These are phyloP conservation scores for Lissonota sp. DNA, from an alignment of 2,888 invertebrate species.

Conservation along the genomic window DNA sequence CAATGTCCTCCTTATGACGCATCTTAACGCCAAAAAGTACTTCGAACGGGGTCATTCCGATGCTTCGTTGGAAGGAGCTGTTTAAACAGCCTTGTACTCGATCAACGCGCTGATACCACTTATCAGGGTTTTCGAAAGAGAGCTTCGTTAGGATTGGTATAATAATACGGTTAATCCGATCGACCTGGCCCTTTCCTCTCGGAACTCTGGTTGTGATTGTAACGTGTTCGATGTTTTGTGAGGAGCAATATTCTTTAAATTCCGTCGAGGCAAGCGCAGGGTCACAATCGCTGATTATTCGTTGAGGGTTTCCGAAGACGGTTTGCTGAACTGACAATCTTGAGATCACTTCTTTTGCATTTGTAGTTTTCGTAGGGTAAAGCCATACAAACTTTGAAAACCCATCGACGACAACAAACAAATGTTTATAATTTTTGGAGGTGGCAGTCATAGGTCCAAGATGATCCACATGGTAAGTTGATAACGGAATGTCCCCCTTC, in stretches of 20 bases:
- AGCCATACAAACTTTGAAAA: conserved; percentile 52
- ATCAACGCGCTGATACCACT: conserved; percentile 29
- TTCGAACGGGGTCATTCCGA: conserved; percentile 19
- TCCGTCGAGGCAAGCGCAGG: conserved; percentile 63
- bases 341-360: conserved; percentile 62
- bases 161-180: conserved; percentile 30
- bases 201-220: conserved; percentile 71
- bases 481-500: conserved; percentile 67
- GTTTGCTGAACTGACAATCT: conserved; percentile 39
- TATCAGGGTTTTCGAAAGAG: conserved; percentile 7
- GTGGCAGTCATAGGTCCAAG: conserved; percentile 74
- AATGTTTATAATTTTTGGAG: conserved; percentile 72
- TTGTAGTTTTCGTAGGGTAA: conserved; percentile 51
- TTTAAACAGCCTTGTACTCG: conserved; percentile 17
- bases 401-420: conserved; percentile 74
- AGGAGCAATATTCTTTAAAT: conserved; percentile 45
- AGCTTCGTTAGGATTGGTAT: conserved; percentile 61
- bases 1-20: conserved; percentile 22
- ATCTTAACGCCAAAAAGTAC: conserved; percentile 22
- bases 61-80: conserved; percentile 4
- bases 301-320: conserved; percentile 57
- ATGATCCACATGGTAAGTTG: conserved; percentile 76
- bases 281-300: conserved; percentile 65
- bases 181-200: conserved; percentile 3
- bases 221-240: conserved; percentile 55